Base-by-base conservation (phyloP, 2,113 vertebrate genomes). In the Pardalotus punctatus region DNA sequence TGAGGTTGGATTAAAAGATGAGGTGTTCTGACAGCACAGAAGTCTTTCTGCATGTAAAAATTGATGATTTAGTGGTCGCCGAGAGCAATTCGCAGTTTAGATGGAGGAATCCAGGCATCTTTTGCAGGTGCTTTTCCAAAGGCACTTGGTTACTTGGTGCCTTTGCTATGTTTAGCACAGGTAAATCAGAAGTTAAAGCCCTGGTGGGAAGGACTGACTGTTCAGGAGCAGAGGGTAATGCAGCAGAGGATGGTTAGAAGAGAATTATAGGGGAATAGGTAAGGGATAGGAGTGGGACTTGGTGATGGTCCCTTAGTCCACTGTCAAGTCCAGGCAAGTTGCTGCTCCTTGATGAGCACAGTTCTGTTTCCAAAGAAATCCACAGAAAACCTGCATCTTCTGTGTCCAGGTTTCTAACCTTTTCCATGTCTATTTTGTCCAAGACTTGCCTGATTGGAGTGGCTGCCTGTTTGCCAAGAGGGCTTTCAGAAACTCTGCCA, bases 91-190 rank as follows among this genome's bases (percentile, higher is more conserved):
- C 83, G 38, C 11, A 9, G 11, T 76, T 76, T 62, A 42, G 42
- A 7, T 83, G 11, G 17, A 62, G 27, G 19, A 60, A 45, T 50
- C 31, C 24, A 29, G 35, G 10, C 29, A 11, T 57, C 25, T 33
- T 83, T 69, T 10, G 50, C 5, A 29, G 28, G 9, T 73, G 12
- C 10, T 54, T 84, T 83, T 48, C 42, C 38, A 50, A 74, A 58
- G 23, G 20, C 50, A 14, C 12, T 88, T 42, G 24, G 8, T 70
- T 82, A 16, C 85, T 80, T 78, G 35, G 35, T 56, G 29, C 24
- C 35, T 9, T 84, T 47, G 20, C 24, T 64, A 0, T 6, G 18
- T 4, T 2, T 43, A 36, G 25, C 25, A 45, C 0, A 0, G 27
- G 17, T 36, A 31, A 48, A 15, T 72, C 22, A 29, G 38, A 16